A percentile compares a stretch with the other conserved stretches of the same genome.
These are phyloP conservation scores for Apotomis capreana DNA, from an alignment of 2,888 invertebrate genomes.

Conservation along the genomic window DNA sequence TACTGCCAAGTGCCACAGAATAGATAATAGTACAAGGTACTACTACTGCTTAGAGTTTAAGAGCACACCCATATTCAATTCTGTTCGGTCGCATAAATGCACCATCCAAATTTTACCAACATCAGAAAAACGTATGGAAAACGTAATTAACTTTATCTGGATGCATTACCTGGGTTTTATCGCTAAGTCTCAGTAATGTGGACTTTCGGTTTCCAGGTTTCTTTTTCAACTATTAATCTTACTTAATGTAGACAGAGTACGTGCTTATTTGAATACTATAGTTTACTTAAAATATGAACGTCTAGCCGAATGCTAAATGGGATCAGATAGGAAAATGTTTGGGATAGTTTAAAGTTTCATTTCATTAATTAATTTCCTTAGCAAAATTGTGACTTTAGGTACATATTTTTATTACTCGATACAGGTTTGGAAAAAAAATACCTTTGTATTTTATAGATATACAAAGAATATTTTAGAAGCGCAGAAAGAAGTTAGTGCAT, in stretches of 20 bases:
- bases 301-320: slow-evolving; percentile 1
- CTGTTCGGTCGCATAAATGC: too few relatives aligned
- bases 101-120: background rate
- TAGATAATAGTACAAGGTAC: too few relatives aligned
- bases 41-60: too few relatives aligned
- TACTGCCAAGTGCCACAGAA: too few relatives aligned
- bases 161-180: slow-evolving; percentile 9
- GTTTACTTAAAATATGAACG: slow-evolving; percentile 12
- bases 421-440: too few relatives aligned
- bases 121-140: background rate
- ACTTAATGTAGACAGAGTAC: slow-evolving; percentile 44
- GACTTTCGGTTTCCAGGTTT: slow-evolving; percentile 25
- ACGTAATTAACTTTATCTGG: slow-evolving; percentile 3
- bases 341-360: background rate
- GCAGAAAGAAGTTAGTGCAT: too few relatives aligned
- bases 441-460: too few relatives aligned
- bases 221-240: slow-evolving; percentile 45
- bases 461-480: too few relatives aligned
- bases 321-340: background rate
- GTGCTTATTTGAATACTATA: slow-evolving; percentile 34
- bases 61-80: too few relatives aligned
- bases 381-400: too few relatives aligned
- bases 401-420: too few relatives aligned
- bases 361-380: too few relatives aligned
- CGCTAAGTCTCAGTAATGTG: slow-evolving; percentile 21